Evolutionary conservation across 2,113 vertebrate species (phyloP).

Genomic region (Phrynosoma platyrhinos): DNA sequence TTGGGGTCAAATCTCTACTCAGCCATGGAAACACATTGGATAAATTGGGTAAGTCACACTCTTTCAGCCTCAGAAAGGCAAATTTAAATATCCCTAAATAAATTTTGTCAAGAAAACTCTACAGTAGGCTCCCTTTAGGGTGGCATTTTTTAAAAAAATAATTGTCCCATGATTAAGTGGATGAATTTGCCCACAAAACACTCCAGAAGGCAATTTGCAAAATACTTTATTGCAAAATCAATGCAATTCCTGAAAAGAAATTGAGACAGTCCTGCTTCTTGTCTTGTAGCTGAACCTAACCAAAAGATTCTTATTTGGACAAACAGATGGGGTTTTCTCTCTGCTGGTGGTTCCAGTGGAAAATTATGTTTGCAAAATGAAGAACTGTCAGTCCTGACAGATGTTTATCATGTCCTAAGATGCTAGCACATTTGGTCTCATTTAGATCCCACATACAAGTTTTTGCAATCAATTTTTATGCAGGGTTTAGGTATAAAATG

Average conservation of each 20-base stretch:
- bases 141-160: not conserved
- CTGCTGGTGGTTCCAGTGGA: not conserved
- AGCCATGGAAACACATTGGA: too few species aligned
- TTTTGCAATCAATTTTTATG: conserved; percentile 1
- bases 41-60: too few species aligned
- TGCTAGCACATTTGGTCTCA: not conserved
- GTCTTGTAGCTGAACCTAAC: not conserved
- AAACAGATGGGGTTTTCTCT: not conserved
- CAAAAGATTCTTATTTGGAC: not conserved
- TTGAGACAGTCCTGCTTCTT: not conserved
- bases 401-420: conserved; percentile 6
- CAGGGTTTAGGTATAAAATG: conserved; percentile 2
- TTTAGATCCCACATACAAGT: not conserved
- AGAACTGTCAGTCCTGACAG: not conserved
- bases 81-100: too few species aligned
- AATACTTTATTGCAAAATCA: not conserved
- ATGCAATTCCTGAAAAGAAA: not conserved
- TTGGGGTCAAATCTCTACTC: too few species aligned
- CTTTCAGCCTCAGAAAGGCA: too few species aligned
- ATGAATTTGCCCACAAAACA: not conserved
- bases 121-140: too few species aligned
- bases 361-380: conserved; percentile 15
- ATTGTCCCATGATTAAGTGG: not conserved
- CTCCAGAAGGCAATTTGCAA: not conserved
- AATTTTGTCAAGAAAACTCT: too few species aligned